These are phyloP conservation scores for Narcine bancroftii DNA, from an alignment of 2,113 vertebrate species.

Conservation along the genomic window DNA sequence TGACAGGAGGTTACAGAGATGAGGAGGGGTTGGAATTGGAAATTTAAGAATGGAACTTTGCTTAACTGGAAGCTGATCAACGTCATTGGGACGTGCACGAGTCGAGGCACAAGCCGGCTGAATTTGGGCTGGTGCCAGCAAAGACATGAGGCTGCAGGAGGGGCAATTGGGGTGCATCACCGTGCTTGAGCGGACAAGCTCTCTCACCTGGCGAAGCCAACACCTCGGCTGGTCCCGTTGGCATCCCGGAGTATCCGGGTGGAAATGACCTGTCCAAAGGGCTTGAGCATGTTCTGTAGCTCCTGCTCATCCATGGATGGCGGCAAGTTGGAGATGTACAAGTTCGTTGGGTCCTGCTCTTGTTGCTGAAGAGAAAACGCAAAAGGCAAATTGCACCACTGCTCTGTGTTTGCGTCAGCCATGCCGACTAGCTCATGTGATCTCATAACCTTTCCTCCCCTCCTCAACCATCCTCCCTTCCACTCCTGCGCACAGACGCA, in stretches of 20 bases:
- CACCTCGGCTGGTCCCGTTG: slow-evolving; percentile 77
- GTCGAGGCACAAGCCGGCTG: no score
- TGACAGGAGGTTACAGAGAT: neutral
- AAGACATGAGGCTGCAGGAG: neutral
- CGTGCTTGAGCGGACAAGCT: no score
- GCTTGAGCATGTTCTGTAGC: slow-evolving; percentile 82
- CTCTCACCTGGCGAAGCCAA: slow-evolving; percentile 80
- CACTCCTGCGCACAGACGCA: neutral
- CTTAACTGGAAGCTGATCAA: neutral
- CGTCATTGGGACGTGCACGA: neutral
- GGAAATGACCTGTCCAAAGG: slow-evolving; percentile 87
- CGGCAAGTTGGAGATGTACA: slow-evolving; percentile 88
- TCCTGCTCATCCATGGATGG: slow-evolving; percentile 85
- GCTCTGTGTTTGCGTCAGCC: neutral
- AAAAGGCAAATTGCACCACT: slow-evolving; percentile 13
- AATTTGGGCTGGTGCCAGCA: neutral
- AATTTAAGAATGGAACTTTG: neutral
- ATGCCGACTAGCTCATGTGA: no score
- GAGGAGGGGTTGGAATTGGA: no score
- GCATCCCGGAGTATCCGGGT: slow-evolving; percentile 81
- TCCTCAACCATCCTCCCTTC: neutral
- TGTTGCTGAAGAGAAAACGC: slow-evolving; percentile 68
- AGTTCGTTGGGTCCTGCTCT: slow-evolving; percentile 88
- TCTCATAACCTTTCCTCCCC: neutral
- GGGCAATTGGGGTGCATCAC: neutral